Percentiles rank a stretch among this genome's conserved stretches.
These are phyloP conservation scores for Cotesia chilonis DNA, from an alignment of 1,140 invertebrate genomes.

Conservation along the genomic window DNA sequence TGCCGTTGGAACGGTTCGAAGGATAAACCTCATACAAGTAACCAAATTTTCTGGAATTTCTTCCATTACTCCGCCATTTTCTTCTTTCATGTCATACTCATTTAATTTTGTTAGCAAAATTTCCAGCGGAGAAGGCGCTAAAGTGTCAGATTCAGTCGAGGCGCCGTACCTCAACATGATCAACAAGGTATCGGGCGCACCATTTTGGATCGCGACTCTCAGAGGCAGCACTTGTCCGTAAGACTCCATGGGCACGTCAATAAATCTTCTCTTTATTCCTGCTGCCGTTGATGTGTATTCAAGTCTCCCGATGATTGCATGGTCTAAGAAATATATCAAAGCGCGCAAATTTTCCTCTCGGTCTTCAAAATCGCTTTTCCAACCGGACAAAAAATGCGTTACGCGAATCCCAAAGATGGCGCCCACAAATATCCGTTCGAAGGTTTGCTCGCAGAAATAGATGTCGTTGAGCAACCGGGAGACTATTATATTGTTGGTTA, in stretches of 20 bases:
- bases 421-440: conserved; percentile 80
- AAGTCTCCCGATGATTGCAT: conserved; percentile 70
- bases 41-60: conserved; percentile 73
- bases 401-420: conserved; percentile 81
- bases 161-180: conserved; percentile 78
- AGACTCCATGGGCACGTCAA: conserved; percentile 81
- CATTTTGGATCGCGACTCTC: conserved; percentile 75
- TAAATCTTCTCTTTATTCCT: conserved; percentile 66
- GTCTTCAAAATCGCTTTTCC: conserved; percentile 83
- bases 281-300: conserved; percentile 60
- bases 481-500: conserved; percentile 75
- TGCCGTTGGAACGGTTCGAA: conserved; percentile 70
- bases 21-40: conserved; percentile 72
- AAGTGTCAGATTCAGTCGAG: conserved; percentile 64
- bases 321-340: conserved; percentile 79
- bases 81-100: conserved; percentile 65
- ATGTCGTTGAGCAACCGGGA: conserved; percentile 75
- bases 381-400: conserved; percentile 80
- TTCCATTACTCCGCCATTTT: conserved; percentile 5
- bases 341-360: conserved; percentile 79
- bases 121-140: conserved; percentile 65
- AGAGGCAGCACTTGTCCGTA: conserved; percentile 75
- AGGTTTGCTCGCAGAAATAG: conserved; percentile 80
- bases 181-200: conserved; percentile 75
- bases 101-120: conserved; percentile 72